Conservation (phyloP, 2,797 vertebrate species). For the Novumbra hubbsi region DNA sequence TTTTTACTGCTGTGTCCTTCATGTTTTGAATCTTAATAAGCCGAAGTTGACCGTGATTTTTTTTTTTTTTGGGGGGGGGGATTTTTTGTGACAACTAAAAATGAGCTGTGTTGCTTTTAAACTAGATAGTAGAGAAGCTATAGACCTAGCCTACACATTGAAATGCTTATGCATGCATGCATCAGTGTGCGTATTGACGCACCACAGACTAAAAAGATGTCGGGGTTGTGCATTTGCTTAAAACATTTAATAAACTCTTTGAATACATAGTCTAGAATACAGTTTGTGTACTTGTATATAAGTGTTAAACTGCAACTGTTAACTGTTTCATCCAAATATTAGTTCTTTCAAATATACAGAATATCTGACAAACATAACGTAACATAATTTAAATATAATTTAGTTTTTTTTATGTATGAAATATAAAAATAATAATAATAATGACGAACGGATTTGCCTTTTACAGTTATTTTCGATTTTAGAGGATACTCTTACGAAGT, state of each 20-base stretch:
- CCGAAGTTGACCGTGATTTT: neutral
- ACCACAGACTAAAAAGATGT: neutral
- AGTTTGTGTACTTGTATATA: neutral
- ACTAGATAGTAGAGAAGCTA: neutral
- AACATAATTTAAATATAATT: neutral
- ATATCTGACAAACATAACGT: slow-evolving; percentile 30
- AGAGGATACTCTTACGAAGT: neutral
- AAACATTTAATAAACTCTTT: neutral
- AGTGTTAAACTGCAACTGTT: neutral
- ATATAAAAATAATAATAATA: neutral
- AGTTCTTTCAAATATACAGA: neutral
- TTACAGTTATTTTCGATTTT: neutral
- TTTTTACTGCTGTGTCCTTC: slow-evolving; percentile 50
- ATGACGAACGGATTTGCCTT: neutral
- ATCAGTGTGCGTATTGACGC: neutral
- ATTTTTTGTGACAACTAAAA: neutral
- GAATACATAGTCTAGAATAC: neutral
- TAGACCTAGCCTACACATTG: neutral
- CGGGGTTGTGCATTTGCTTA: neutral
- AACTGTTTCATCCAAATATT: neutral
- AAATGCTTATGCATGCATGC: neutral
- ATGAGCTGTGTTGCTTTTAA: slow-evolving; percentile 6
- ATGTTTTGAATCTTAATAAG: slow-evolving; percentile 42
- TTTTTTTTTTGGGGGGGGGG: too few relatives aligned
- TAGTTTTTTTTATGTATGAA: neutral